These are phyloP conservation scores for Drosophila nebulosa DNA, from an alignment of 1,140 invertebrate species.

Conservation along the genomic window DNA sequence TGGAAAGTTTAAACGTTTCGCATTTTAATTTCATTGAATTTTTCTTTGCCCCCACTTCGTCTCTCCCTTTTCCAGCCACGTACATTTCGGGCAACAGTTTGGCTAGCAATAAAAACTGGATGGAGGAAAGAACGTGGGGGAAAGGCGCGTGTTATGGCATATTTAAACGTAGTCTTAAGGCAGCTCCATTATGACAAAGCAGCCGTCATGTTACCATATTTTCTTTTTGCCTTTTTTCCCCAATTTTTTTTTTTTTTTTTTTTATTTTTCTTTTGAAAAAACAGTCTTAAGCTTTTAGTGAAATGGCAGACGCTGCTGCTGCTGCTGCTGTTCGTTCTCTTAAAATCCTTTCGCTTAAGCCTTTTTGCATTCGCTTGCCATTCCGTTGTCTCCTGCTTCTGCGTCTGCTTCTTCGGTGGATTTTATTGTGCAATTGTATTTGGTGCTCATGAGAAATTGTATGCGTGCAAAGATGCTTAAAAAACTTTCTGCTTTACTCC, in stretches of 20 bases:
- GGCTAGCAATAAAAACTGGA: constrained; percentile 63
- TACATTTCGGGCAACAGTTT: constrained; percentile 54
- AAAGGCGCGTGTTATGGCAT: constrained; percentile 34
- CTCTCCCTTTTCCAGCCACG: no score
- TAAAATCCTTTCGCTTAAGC: constrained; percentile 69
- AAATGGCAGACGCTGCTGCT: constrained; percentile 26
- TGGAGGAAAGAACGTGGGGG: constrained; percentile 46
- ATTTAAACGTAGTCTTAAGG: constrained; percentile 53
- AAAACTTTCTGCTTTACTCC: constrained; percentile 54
- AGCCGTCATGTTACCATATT: constrained; percentile 25
- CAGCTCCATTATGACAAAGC: constrained; percentile 52
- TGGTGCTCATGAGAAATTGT: constrained; percentile 75
- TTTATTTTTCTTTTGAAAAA: background rate
- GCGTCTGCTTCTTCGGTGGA: constrained; percentile 16
- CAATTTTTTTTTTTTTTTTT: constrained; percentile 9
- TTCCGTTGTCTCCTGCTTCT: constrained; percentile 16
- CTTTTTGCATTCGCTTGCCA: constrained; percentile 44
- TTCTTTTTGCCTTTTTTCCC: constrained; percentile 11
- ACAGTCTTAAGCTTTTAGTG: constrained; percentile 45
- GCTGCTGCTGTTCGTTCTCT: constrained; percentile 27
- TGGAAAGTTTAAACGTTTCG: constrained; percentile 34
- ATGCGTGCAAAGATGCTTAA: constrained; percentile 75
- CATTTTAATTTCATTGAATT: constrained; percentile 64
- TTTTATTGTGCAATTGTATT: constrained; percentile 78
- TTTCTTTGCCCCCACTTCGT: background rate